Evolutionary conservation across 2,888 invertebrate genomes (phyloP).

Genomic region (Leptinotarsa tumamoca): DNA sequence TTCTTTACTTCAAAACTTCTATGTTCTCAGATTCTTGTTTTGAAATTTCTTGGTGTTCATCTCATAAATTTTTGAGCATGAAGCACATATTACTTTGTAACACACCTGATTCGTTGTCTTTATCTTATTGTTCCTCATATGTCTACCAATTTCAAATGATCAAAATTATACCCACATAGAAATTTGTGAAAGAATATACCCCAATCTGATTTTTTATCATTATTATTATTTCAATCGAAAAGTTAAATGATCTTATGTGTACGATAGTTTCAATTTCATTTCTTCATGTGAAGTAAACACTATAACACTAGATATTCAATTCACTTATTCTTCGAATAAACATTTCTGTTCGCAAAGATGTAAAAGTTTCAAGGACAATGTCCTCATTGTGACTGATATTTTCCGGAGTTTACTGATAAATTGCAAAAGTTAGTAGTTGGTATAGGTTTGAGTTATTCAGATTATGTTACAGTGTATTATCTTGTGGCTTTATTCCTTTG

Average conservation of each 20-base stretch:
- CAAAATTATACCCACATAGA: no score
- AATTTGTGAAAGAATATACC: no score
- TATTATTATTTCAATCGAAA: background rate
- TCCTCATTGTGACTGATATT: slow-evolving; percentile 10
- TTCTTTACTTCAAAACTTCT: no score
- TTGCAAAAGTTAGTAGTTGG: background rate
- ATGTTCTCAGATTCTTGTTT: no score
- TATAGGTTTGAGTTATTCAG: background rate
- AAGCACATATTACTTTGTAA: no score
- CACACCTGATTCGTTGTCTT: no score
- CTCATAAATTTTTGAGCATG: no score
- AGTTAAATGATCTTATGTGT: background rate
- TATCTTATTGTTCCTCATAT: no score
- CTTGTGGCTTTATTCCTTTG: background rate
- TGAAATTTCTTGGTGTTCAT: no score
- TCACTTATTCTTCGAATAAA: slow-evolving; percentile 3
- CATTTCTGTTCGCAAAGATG: slow-evolving; percentile 1
- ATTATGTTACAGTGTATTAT: background rate
- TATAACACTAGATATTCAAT: background rate
- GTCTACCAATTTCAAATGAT: no score
- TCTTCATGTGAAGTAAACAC: background rate
- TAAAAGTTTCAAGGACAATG: slow-evolving; percentile 10
- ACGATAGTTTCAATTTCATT: background rate
- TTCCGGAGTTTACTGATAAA: background rate
- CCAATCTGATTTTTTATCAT: no score